phyloP scores from a whole-genome alignment of 1,140 invertebrate species.

The Centruroides vittatus region DNA sequence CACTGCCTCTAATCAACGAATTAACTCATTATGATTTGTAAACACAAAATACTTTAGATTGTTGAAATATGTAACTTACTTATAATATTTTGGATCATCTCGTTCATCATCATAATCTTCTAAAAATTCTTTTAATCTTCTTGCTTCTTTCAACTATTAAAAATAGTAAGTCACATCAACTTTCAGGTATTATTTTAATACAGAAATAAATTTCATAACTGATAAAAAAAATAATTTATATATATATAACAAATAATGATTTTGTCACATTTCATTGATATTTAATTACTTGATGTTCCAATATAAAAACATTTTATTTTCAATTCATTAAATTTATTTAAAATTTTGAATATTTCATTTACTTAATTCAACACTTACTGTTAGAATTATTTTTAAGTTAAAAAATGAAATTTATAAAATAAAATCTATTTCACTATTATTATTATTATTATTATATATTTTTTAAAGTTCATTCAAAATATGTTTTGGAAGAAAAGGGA shows the following conservation, averaged over 20 bases:
- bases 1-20: conserved; percentile 48
- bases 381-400: no score
- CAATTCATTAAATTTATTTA: no score
- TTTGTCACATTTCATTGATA: conserved; percentile 1
- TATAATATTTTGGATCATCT: conserved; percentile 65
- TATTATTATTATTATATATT: no score
- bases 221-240: conserved; percentile 9
- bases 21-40: not conserved
- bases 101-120: conserved; percentile 98
- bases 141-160: conserved; percentile 62
- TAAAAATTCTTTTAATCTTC: conserved; percentile 87
- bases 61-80: conserved; percentile 6
- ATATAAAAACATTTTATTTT: no score
- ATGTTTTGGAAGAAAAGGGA: no score
- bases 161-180: not conserved
- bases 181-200: no score
- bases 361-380: no score
- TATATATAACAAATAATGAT: not conserved
- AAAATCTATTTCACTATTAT: no score
- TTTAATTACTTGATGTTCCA: not conserved
- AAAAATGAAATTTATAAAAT: no score
- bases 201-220: no score
- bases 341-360: no score
- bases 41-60: not conserved
- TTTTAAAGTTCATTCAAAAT: no score